These are phyloP conservation scores for Melanaphis sacchari DNA, from an alignment of 1,140 invertebrate species.

Conservation along the genomic window DNA sequence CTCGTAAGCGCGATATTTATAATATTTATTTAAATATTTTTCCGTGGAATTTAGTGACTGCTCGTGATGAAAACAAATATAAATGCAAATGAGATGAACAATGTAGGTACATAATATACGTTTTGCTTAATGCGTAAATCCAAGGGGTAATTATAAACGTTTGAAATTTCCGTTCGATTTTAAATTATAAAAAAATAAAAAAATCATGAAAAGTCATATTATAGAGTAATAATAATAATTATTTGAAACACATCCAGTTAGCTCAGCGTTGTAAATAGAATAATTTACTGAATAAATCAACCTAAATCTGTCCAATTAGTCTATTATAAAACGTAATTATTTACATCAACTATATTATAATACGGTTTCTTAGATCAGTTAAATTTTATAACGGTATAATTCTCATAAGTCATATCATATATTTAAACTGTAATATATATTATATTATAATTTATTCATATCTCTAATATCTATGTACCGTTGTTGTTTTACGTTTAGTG, in stretches of 20 bases:
- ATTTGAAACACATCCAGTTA: background rate
- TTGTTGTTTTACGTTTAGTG: no score
- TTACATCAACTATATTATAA: background rate
- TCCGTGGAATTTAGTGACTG: conserved; percentile 5
- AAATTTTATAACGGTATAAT: background rate
- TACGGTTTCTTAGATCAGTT: background rate
- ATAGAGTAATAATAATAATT: background rate
- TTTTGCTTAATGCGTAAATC: background rate
- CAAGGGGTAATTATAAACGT: background rate
- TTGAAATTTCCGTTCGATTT: background rate
- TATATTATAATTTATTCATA: no score
- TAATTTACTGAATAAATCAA: background rate
- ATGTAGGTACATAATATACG: background rate
- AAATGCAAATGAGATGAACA: background rate
- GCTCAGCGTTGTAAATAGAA: background rate
- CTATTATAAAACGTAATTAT: background rate
- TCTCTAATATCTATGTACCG: no score
- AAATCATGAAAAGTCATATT: background rate
- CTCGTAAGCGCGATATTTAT: background rate
- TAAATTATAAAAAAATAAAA: background rate
- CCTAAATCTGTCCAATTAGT: background rate
- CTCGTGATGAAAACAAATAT: conserved; percentile 27
- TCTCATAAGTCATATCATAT: background rate
- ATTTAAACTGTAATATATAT: background rate
- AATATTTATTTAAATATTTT: conserved; percentile 8